These are phyloP conservation scores for Serilophus lunatus DNA, from an alignment of 2,113 vertebrate genomes.

Conservation along the genomic window DNA sequence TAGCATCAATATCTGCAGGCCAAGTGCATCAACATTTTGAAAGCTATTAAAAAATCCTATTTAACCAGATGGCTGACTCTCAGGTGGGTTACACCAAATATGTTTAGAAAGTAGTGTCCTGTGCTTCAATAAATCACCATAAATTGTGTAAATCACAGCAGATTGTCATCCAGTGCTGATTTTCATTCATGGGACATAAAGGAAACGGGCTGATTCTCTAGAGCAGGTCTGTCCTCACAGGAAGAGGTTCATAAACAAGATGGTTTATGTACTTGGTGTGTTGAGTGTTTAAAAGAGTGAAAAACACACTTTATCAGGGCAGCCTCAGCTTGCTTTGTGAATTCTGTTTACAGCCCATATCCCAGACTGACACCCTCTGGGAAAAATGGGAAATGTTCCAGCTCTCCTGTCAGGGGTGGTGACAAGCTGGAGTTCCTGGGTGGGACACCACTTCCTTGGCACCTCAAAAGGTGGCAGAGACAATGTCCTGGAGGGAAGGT, in stretches of 20 bases:
- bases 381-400: not conserved
- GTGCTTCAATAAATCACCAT: not conserved
- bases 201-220: not conserved
- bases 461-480: slow-evolving; percentile 13
- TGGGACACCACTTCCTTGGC: not conserved
- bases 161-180: not conserved
- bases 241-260: not conserved
- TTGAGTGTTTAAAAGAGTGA: slow-evolving; percentile 2
- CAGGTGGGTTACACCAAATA: not conserved
- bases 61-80: not conserved
- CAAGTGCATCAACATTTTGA: not conserved
- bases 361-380: not conserved
- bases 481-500: not conserved
- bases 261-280: not conserved
- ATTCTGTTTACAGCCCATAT: not conserved
- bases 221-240: not conserved
- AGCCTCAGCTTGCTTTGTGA: not conserved
- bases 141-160: not conserved
- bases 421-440: slow-evolving; percentile 1
- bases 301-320: not conserved
- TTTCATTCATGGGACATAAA: not conserved
- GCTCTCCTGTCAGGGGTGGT: not conserved
- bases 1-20: not conserved
- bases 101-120: not conserved
- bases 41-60: not conserved